Conservation (phyloP, 2,113 vertebrate genomes). For the Ailuropoda melanoleuca region DNA sequence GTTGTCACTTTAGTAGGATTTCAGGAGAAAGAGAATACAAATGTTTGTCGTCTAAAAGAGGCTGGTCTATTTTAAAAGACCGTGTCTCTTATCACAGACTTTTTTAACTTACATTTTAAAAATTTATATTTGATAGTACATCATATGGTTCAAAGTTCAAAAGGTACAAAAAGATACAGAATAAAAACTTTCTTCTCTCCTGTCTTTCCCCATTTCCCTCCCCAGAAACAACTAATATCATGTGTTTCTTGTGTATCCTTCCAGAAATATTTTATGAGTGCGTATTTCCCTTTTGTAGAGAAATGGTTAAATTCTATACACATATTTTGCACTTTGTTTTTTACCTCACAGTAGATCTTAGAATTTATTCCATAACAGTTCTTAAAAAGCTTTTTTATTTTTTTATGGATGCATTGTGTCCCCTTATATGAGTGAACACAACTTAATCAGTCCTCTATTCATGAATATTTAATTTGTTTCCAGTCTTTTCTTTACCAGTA, state of each 20-base stretch:
- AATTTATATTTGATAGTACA: not conserved
- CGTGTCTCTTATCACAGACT: not conserved
- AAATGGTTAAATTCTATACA: constrained; percentile 3
- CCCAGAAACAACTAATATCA: not conserved
- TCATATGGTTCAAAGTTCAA: not conserved
- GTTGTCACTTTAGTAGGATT: not conserved
- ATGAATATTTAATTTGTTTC: constrained; percentile 43
- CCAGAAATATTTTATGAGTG: constrained; percentile 18
- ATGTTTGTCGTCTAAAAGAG: not conserved
- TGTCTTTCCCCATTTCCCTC: not conserved
- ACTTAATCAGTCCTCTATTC: constrained; percentile 1
- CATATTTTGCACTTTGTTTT: not conserved
- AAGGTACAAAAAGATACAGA: not conserved
- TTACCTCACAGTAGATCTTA: not conserved
- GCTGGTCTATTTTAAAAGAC: not conserved
- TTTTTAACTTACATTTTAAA: not conserved
- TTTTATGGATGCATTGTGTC: not conserved
- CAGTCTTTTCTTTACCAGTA: not conserved
- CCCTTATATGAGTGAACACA: not conserved
- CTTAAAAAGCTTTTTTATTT: constrained; percentile 33
- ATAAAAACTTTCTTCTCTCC: not conserved
- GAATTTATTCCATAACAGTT: constrained; percentile 25
- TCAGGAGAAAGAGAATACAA: not conserved
- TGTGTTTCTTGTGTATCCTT: not conserved
- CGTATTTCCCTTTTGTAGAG: constrained; percentile 11